Evolutionary conservation across 2,797 vertebrate genomes (phyloP), one percentile per base, ranked within the genome.

Genomic region (Smutsia temminckii): DNA sequence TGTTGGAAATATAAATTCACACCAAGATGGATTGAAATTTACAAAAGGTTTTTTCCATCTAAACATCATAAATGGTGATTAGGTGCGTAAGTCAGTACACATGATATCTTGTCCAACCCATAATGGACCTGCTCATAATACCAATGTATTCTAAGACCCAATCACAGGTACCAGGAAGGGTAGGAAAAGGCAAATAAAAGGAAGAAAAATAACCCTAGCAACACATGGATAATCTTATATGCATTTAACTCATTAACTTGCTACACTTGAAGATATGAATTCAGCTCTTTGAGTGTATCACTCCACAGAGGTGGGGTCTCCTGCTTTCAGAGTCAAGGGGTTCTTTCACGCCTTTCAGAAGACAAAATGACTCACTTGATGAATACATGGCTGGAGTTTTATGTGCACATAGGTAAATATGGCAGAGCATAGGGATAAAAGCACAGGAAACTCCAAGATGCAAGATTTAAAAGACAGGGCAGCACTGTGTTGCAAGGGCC

Each of bases 391-490:
- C 46, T 88, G 9, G 21, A 93, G 72, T 81, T 88, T 6, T 51
- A 37, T 34, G 3, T 88, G 46, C 32, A 5, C 29, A 29, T 46
- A 37, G 17, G 66, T 32, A 85, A 37, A 8, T 75, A 42, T 46
- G 59, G 18, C 32, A 4, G 34, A 57, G 34, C 16, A 64, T 10
- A 34, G 5, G 17, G 12, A 0, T 0, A 12, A 20, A n/a, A 51
- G 17, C 21, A 18, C n/a, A 40, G 40, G 16, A 86, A 68, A 93
- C 18, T 29, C 42, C 61, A 25, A 79, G 53, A 29, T 12, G 61
- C 3, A 92, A 40, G 32, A 61, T 0, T 32, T 78, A 32, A 69
- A 55, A 51, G 6, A 55, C 7, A 37, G 7, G 7, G 10, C 53
- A 51, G 21, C 2, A 10, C 40, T 69, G 25, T 37, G 17, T 37